A percentile compares a stretch with the other conserved stretches of the same genome.
Evolutionary conservation across 2,888 invertebrate genomes (phyloP).

Genomic region (Drosophila pseudotakahashii): DNA sequence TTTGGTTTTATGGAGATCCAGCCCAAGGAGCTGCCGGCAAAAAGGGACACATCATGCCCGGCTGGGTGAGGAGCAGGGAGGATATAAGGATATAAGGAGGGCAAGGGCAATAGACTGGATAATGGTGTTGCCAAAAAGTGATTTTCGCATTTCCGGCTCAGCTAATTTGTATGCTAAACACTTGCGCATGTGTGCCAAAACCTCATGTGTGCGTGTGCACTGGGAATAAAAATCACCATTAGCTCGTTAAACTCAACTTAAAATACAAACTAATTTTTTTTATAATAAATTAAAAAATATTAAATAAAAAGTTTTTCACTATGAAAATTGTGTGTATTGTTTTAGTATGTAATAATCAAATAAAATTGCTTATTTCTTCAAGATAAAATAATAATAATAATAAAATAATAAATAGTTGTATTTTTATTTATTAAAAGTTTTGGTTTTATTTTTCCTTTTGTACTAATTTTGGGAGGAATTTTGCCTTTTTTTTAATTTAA

Average conservation of each 20-base stretch:
- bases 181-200: slow-evolving; percentile 34
- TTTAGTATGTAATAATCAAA: too few relatives aligned
- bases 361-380: too few relatives aligned
- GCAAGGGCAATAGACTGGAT: slow-evolving; percentile 58
- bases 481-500: not conserved
- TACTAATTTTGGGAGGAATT: too few relatives aligned
- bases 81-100: slow-evolving; percentile 1
- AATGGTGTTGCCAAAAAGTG: slow-evolving; percentile 72
- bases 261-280: not conserved
- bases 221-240: not conserved
- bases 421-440: too few relatives aligned
- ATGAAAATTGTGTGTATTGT: too few relatives aligned
- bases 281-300: too few relatives aligned
- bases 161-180: slow-evolving; percentile 80
- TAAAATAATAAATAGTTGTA: too few relatives aligned
- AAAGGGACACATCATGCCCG: slow-evolving; percentile 42
- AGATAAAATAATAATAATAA: too few relatives aligned
- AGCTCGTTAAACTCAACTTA: not conserved
- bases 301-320: too few relatives aligned
- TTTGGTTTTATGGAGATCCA: slow-evolving; percentile 52
- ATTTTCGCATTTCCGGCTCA: slow-evolving; percentile 71
- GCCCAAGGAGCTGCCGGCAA: slow-evolving; percentile 25
- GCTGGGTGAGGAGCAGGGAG: not conserved
- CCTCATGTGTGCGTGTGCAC: slow-evolving; percentile 20
- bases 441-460: too few relatives aligned